These are phyloP conservation scores for Pomatorhinus ruficollis DNA, from an alignment of 2,113 vertebrate genomes.

Conservation along the genomic window DNA sequence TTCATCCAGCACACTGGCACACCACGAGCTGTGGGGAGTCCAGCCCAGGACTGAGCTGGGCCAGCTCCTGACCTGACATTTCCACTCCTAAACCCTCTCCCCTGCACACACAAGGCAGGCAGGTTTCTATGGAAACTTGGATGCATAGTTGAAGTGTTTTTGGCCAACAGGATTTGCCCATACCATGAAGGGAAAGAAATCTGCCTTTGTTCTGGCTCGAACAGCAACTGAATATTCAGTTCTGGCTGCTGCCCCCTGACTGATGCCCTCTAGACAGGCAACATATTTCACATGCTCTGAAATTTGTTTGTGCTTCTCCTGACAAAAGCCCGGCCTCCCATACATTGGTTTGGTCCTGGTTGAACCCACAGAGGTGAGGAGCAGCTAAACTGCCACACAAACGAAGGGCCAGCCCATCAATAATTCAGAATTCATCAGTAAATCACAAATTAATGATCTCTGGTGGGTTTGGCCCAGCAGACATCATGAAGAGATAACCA, in stretches of 20 bases:
- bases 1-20: neutral
- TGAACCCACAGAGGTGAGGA: neutral
- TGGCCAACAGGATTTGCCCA: constrained; percentile 27
- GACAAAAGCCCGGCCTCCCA: neutral
- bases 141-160: neutral
- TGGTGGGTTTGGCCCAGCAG: neutral
- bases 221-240: neutral
- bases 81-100: neutral
- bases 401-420: neutral
- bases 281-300: neutral
- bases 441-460: neutral
- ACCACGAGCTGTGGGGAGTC: neutral
- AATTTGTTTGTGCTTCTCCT: neutral
- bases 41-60: neutral
- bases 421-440: neutral
- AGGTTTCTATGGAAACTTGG: constrained; percentile 58
- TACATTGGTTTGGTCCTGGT: rapidly evolving
- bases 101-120: neutral
- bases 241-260: neutral
- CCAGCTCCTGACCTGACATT: constrained; percentile 19
- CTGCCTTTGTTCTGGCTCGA: constrained; percentile 17
- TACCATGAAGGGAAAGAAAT: constrained; percentile 36
- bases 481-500: neutral
- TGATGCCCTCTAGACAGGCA: neutral
- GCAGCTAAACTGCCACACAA: neutral